Evolutionary conservation across 2,888 invertebrate species (phyloP).

Genomic region (Sepioteuthis lessoniana): DNA sequence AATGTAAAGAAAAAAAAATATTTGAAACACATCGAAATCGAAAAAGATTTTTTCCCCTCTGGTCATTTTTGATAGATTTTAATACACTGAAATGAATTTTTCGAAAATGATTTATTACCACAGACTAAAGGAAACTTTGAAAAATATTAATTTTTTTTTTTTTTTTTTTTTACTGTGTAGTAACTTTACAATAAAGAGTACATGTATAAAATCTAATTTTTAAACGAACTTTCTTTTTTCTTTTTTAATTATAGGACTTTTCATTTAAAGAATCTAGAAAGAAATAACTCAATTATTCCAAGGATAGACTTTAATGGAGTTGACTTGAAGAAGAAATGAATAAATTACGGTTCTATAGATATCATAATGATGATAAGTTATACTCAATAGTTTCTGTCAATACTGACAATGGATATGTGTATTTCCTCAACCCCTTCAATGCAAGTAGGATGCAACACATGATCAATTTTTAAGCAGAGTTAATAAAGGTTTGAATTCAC

Average conservation of each 20-base stretch:
- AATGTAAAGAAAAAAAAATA: background rate
- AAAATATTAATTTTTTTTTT: background rate
- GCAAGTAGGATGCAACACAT: no score
- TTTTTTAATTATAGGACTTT: background rate
- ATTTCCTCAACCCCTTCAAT: no score
- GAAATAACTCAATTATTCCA: slow-evolving; percentile 18
- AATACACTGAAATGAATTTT: background rate
- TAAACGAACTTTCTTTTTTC: background rate
- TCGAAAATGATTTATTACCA: background rate
- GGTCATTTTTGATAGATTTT: background rate
- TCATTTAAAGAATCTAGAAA: background rate
- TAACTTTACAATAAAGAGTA: background rate
- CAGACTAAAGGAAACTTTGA: background rate
- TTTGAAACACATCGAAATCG: background rate
- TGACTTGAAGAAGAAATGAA: background rate
- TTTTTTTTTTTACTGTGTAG: background rate
- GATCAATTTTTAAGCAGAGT: no score
- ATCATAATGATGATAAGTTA: background rate
- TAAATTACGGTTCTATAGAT: background rate
- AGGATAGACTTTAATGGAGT: background rate
- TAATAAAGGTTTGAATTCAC: no score
- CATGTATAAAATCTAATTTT: background rate
- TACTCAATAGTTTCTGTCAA: background rate
- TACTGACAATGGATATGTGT: background rate
- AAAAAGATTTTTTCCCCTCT: background rate